These are phyloP conservation scores for Falco cherrug DNA, from an alignment of 2,797 vertebrate species.

Conservation along the genomic window DNA sequence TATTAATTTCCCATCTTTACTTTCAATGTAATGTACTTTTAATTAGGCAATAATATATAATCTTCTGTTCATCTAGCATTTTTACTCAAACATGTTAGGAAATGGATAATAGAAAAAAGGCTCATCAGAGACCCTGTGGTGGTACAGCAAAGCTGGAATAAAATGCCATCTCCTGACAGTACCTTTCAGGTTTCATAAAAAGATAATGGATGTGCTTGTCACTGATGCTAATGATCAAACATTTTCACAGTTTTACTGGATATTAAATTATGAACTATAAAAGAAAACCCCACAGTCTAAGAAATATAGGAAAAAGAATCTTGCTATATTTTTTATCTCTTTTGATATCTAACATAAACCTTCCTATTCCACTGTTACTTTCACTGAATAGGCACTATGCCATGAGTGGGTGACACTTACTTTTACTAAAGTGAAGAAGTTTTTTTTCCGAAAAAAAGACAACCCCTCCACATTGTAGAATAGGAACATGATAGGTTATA, in stretches of 20 bases:
- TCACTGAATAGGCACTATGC: background rate
- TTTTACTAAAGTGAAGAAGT: background rate
- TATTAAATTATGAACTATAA: conserved; percentile 45
- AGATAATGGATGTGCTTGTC: conserved; percentile 68
- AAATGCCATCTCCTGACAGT: conserved; percentile 56
- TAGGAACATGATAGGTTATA: background rate
- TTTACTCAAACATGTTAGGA: conserved; percentile 36
- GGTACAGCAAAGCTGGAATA: conserved; percentile 34
- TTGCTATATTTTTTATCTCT: background rate
- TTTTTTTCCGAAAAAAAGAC: background rate
- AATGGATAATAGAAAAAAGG: background rate
- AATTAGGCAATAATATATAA: conserved; percentile 72
- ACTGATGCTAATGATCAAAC: conserved; percentile 57
- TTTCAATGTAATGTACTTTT: conserved; percentile 58
- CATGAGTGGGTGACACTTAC: background rate
- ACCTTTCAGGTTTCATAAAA: conserved; percentile 70
- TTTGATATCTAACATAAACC: conserved; percentile 8
- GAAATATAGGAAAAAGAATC: background rate
- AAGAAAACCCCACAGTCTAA: conserved; percentile 3
- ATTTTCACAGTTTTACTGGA: conserved; percentile 61
- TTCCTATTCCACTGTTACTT: conserved; percentile 9
- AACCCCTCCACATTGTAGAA: background rate
- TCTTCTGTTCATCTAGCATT: conserved; percentile 55
- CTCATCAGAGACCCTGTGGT: conserved; percentile 23
- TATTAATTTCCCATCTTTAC: conserved; percentile 67